These are phyloP conservation scores for Lepidocyrtinus sp. DNA, from an alignment of 2,888 invertebrate species.

Conservation along the genomic window DNA sequence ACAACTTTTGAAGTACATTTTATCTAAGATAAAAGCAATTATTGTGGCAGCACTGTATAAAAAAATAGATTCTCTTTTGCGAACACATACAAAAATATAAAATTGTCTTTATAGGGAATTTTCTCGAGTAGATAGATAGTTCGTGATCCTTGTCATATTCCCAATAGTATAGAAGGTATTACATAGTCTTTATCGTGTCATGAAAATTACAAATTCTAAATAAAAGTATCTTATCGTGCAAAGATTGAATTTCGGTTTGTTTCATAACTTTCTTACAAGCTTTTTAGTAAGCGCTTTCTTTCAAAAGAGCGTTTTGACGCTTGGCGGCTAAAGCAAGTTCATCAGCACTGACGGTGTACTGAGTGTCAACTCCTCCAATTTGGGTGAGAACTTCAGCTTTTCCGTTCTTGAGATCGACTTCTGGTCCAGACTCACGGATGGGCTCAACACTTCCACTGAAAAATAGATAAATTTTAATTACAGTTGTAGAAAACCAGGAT, in stretches of 20 bases:
- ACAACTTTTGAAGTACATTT: no score
- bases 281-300: no score
- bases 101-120: no score
- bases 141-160: no score
- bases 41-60: no score
- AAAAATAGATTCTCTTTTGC: no score
- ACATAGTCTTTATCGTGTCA: background rate
- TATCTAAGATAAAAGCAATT: no score
- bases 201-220: background rate
- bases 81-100: no score
- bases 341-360: constrained; percentile 73
- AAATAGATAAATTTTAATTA: background rate
- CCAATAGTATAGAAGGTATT: background rate
- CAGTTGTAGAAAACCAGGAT: background rate
- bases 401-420: constrained; percentile 73
- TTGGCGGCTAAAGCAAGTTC: constrained; percentile 69
- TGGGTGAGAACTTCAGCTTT: constrained; percentile 72
- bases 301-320: background rate
- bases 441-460: constrained; percentile 74
- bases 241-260: background rate
- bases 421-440: constrained; percentile 74
- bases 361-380: constrained; percentile 73
- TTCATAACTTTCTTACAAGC: background rate
- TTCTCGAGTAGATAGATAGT: no score
- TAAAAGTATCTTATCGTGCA: constrained; percentile 13